Evolutionary conservation across 2,113 vertebrate genomes (phyloP), one percentile per base, ranked within the genome.

Genomic region (Zosterops pallidus): DNA sequence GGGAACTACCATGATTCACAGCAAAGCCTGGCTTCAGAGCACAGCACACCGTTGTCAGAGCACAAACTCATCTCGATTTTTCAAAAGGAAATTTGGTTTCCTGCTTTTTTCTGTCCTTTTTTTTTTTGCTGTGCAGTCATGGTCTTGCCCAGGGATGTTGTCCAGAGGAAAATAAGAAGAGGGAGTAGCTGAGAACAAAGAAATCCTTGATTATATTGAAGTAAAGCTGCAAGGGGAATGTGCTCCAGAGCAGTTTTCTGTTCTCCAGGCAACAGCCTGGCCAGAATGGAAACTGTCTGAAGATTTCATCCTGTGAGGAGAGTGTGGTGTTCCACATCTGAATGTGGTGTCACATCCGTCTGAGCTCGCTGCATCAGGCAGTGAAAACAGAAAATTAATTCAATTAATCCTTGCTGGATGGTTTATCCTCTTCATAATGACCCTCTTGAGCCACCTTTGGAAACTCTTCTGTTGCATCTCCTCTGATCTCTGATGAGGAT

Each of bases 381-480:
- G 18, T 18, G 22, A 70, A 94, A 94, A 81, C 5, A 71, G 80
- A 56, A 92, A 92, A 44, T 29, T 5, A 33, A 46, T 17, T 29
- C 64, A 91, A 95, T 84, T 33, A 82, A 70, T 94, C 60, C 68
- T 57, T 92, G 77, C 83, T 75, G 85, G 70, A n/a, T 72, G 84
- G 41, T 65, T 93, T 74, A 57, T 49, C 21, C 28, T 91, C 53
- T 50, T 24, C 12, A 2, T 14, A 60, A 76, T 63, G 49, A 67
- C 18, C 64, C 62, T 90, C 65, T 71, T 31, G 23, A 78, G 77
- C 39, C 35, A 77, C 26, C 31, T 77, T 31, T 72, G 46, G 91
- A 70, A 62, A 37, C 6, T 49, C 9, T 90, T 71, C 35, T 74
- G 5, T 23, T 62, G 12, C 50, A 69, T 85, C 29, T 84, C 21